Base-by-base conservation (phyloP, 2,888 invertebrate genomes). In the Acronicta aceris region DNA sequence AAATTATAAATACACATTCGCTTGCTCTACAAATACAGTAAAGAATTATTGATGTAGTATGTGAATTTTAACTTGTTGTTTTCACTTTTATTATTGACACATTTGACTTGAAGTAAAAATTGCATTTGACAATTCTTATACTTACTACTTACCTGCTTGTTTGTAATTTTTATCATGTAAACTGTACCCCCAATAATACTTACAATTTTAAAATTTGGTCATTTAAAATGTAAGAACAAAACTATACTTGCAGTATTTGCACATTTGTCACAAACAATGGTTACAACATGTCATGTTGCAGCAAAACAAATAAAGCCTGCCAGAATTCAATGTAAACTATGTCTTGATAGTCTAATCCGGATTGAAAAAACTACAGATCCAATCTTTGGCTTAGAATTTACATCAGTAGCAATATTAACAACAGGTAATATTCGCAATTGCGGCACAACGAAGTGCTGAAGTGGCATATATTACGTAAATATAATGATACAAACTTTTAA, bases 401-500 rank as follows among this genome's bases (percentile, higher is more conserved):
- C 56, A 68, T 53, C 45, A 68, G 56, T 63, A 70, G 60, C 74
- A 76, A 51, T 71, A 59, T 74, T 72, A 74, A 82, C 69, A 72
- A 67, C 60, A 58, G 43, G 65, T 67, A 78, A 68, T 81, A 84
- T 87, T 91, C 90, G 90, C 91, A 84, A 86, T 82, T 88, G 91
- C 91, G 84, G 88, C 83, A 84, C 84, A 79, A 83, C 83, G 79
- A 87, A 82, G 83, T 90, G 91, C 88, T 90, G 87, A 89, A 90
- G 87, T 89, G 87, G 88, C 88, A 88, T 85, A 89, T 89, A 94
- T 94, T 94, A 94, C 93, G 93, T 93, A 94, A 94, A 94, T 90
- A 85, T 82, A 85, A 79, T 82, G 78, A 84, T 85, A 87, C 71
- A 86, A 85, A 84, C 62, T 71, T n/a, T 81, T 59, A 80, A 71